Conservation (phyloP, 30 jellyfish, hydroid and myxozoan species). For the Hydractinia echinata region DNA sequence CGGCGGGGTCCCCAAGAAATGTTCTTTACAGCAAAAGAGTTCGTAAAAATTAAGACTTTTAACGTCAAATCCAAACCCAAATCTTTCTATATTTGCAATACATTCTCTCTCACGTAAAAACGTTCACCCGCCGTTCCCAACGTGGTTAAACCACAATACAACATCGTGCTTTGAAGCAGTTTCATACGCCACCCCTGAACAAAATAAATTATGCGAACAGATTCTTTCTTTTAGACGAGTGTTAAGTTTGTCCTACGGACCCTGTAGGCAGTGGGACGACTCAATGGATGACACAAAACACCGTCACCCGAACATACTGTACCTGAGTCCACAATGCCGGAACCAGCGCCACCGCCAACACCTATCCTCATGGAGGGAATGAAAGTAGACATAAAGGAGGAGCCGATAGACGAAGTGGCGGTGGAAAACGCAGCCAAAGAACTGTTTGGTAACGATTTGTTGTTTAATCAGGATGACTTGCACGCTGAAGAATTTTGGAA, state of each 20-base stretch:
- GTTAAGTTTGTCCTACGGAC: slow-evolving; percentile 78
- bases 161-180: not conserved
- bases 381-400: slow-evolving; percentile 14
- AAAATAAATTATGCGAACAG: not conserved
- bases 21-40: too few relatives aligned
- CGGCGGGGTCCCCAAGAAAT: too few relatives aligned
- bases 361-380: slow-evolving; percentile 24
- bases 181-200: not conserved
- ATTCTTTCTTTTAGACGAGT: slow-evolving; percentile 55
- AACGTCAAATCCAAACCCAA: too few relatives aligned
- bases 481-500: slow-evolving; percentile 97
- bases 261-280: too few relatives aligned
- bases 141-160: not conserved
- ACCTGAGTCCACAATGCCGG: slow-evolving; percentile 68
- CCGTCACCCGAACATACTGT: slow-evolving; percentile 91
- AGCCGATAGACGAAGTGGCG: slow-evolving; percentile 61
- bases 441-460: slow-evolving; percentile 83
- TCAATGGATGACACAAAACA: slow-evolving; percentile 84
- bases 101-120: not conserved
- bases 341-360: slow-evolving; percentile 25
- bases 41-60: too few relatives aligned
- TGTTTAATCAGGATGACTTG: slow-evolving; percentile 60
- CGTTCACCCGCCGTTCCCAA: not conserved
- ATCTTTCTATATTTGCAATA: too few relatives aligned
- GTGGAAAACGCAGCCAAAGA: slow-evolving; percentile 97